Evolutionary conservation across 2,797 vertebrate genomes (phyloP), one percentile per base, ranked within the genome.

Genomic region (Helarctos malayanus): DNA sequence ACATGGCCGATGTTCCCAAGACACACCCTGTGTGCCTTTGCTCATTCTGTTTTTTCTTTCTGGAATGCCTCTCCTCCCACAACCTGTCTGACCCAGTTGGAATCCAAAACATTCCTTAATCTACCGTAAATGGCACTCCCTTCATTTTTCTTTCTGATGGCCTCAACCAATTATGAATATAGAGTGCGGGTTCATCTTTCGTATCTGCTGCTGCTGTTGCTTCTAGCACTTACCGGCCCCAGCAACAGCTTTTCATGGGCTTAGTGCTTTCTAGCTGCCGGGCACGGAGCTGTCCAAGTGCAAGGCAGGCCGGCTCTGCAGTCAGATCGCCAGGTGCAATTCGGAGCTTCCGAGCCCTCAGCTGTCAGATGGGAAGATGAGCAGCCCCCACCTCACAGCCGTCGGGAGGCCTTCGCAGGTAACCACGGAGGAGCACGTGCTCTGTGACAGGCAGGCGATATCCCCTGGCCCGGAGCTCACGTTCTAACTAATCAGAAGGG

Each of bases 221-320:
- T 63, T 38, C n/a, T 25, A 47, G 41, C 27, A 41, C 5, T 65
- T 52, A 29, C n/a, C 0, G 8, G 21, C 57, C 27, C 18, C 5
- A 1, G 63, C 71, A 84, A 29, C 7, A 13, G n/a, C 35, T 9
- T 80, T 29, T 23, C 61, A 4, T 7, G 4, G 38, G 3, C 29
- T 12, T 9, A 21, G 76, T 0, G 0, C 35, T 59, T 63, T 71
- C 63, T 14, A 23, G 35, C 13, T 1, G 4, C 1, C 0, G 0
- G 15, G 4, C 15, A 9, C 68, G 76, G 68, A 63, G 73, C 11
- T 2, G 65, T 63, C 25, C 45, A 21, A 41, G 25, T 7, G 3
- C 35, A 49, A 45, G 54, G n/a, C 11, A 29, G 15, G 12, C 38
- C 41, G 29, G 23, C 71, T 69, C 21, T 83, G 14, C 7, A 14